phyloP scores from a whole-genome alignment of 2,888 invertebrate genomes.

The Cerastis rubricosa region DNA sequence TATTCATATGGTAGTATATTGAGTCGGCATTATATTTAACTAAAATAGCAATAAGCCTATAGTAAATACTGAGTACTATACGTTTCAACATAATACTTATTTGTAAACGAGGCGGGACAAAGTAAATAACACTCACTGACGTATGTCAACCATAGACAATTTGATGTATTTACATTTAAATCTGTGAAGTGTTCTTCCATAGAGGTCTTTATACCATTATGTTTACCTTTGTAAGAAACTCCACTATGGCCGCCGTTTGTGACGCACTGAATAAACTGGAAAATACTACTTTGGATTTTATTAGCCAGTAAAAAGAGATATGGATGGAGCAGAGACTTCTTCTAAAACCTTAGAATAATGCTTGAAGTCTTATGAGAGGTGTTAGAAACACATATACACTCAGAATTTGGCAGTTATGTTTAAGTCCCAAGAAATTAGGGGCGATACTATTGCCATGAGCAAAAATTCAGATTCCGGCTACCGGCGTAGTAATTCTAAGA shows the following conservation, averaged over 20 bases:
- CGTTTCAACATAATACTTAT: constrained; percentile 15
- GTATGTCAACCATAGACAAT: constrained; percentile 33
- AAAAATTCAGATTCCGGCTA: no score
- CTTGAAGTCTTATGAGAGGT: neutral
- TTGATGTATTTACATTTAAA: constrained; percentile 43
- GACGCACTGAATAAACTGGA: neutral
- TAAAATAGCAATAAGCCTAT: neutral
- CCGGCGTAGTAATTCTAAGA: no score
- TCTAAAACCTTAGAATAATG: neutral
- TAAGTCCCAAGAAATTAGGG: neutral
- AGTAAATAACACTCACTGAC: constrained; percentile 51
- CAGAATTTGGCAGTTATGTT: neutral
- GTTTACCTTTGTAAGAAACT: neutral
- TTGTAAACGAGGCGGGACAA: constrained; percentile 24
- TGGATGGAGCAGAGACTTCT: neutral
- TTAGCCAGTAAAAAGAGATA: neutral
- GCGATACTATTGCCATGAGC: neutral
- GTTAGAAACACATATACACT: neutral
- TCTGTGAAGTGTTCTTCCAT: constrained; percentile 34
- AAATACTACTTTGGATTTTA: neutral
- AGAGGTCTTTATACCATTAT: constrained; percentile 10
- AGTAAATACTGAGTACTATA: constrained; percentile 27
- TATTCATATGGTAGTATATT: neutral
- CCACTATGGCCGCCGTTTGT: neutral
- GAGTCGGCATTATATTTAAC: neutral